A percentile compares a stretch with the other conserved stretches of the same genome.
Evolutionary conservation across 2,113 vertebrate species (phyloP).

Genomic region (Chloebia gouldiae): DNA sequence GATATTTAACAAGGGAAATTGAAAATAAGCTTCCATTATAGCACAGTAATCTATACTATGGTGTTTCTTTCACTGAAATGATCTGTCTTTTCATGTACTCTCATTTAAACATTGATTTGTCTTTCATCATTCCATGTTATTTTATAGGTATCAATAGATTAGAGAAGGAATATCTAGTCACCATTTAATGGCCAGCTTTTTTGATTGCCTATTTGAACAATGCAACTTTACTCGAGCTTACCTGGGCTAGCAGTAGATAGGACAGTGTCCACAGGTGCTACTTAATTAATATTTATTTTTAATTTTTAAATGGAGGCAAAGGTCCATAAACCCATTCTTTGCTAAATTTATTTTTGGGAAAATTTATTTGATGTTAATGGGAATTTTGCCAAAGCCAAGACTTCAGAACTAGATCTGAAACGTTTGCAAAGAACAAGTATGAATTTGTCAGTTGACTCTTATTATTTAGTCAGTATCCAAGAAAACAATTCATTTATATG

Average conservation of each 20-base stretch:
- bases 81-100: neutral
- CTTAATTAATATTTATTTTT: neutral
- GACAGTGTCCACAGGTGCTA: neutral
- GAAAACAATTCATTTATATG: constrained; percentile 54
- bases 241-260: neutral
- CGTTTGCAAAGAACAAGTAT: neutral
- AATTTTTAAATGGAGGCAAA: neutral
- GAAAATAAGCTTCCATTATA: neutral
- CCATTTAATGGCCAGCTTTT: neutral
- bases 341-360: neutral
- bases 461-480: constrained; percentile 53
- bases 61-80: neutral
- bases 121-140: neutral
- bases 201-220: neutral
- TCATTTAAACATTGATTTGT: neutral
- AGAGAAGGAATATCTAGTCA: neutral
- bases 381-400: neutral
- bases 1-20: neutral
- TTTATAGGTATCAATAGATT: neutral
- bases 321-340: neutral
- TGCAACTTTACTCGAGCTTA: neutral
- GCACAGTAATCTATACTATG: neutral
- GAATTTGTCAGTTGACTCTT: constrained; percentile 22
- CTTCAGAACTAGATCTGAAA: neutral
- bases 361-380: neutral